Conservation (phyloP, 2,888 invertebrate genomes). For the Lysandra coridon region DNA sequence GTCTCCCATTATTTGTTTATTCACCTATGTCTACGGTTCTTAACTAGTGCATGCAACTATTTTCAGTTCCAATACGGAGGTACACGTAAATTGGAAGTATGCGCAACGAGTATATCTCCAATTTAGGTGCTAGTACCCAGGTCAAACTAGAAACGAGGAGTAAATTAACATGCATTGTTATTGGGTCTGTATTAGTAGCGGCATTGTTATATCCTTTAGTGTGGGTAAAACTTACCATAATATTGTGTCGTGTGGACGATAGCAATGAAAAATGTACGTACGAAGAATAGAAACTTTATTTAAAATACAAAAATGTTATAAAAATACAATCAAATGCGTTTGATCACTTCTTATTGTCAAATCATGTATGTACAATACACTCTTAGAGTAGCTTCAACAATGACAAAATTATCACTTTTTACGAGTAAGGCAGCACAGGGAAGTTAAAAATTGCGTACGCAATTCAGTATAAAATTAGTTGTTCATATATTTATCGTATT, state of each 20-base stretch:
- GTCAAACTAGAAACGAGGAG: conserved; percentile 42
- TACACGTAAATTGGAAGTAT: conserved; percentile 36
- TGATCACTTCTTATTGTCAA: conserved; percentile 70
- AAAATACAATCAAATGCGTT: conserved; percentile 80
- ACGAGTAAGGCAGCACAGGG: conserved; percentile 25
- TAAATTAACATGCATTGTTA: conserved; percentile 44
- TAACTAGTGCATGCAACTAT: conserved; percentile 53
- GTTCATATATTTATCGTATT: conserved; percentile 22
- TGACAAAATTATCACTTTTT: conserved; percentile 19
- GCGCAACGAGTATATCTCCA: conserved; percentile 33
- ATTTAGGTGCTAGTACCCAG: conserved; percentile 41
- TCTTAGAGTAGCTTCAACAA: conserved; percentile 41
- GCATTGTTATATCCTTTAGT: conserved; percentile 33
- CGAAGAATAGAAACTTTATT: conserved; percentile 80
- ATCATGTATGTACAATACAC: conserved; percentile 62
- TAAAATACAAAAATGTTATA: conserved; percentile 79
- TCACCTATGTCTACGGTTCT: conserved; percentile 38
- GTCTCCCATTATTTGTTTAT: conserved; percentile 76
- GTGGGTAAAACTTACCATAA: conserved; percentile 31
- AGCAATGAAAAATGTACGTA: conserved; percentile 56
- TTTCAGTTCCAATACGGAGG: conserved; percentile 9
- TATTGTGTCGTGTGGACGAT: conserved; percentile 29
- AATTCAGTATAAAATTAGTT: neutral
- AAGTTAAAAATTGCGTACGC: neutral
- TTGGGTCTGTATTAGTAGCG: conserved; percentile 35